Conservation (phyloP, 2,888 invertebrate genomes). For the Rutpela maculata region DNA sequence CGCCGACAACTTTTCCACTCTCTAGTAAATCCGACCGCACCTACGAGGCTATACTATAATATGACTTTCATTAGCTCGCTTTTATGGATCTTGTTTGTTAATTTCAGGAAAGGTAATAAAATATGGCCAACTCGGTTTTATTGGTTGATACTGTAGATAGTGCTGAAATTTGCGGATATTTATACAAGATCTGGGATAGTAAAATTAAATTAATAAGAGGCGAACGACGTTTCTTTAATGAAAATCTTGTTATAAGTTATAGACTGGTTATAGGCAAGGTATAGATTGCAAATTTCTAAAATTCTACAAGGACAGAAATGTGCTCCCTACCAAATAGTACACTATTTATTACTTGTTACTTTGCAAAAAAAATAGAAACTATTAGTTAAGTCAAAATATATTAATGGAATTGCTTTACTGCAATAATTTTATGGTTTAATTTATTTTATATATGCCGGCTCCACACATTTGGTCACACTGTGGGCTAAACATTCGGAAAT, state of each 20-base stretch:
- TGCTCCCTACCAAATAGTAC: too few relatives aligned
- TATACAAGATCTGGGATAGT: not conserved
- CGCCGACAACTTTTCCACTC: constrained; percentile 54
- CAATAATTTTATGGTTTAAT: too few relatives aligned
- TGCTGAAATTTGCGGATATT: constrained; percentile 20
- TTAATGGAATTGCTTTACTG: too few relatives aligned
- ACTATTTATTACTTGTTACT: too few relatives aligned
- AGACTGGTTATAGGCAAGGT: too few relatives aligned
- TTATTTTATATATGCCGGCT: too few relatives aligned
- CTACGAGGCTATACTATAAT: constrained; percentile 41
- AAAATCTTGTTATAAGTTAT: not conserved
- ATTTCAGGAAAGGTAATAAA: constrained; percentile 43
- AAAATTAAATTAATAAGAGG: not conserved
- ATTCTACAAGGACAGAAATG: too few relatives aligned
- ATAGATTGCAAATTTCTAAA: too few relatives aligned
- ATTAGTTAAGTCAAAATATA: too few relatives aligned
- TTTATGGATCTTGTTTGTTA: constrained; percentile 44
- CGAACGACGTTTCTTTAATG: not conserved
- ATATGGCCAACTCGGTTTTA: constrained; percentile 34
- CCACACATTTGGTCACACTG: too few relatives aligned
- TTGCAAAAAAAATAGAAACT: too few relatives aligned
- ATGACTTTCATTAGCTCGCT: constrained; percentile 48
- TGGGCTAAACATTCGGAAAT: too few relatives aligned
- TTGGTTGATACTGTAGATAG: constrained; percentile 12
- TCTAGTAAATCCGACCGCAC: constrained; percentile 49